These are phyloP conservation scores for Zootoca vivipara DNA, from an alignment of 2,113 vertebrate genomes.

Conservation along the genomic window DNA sequence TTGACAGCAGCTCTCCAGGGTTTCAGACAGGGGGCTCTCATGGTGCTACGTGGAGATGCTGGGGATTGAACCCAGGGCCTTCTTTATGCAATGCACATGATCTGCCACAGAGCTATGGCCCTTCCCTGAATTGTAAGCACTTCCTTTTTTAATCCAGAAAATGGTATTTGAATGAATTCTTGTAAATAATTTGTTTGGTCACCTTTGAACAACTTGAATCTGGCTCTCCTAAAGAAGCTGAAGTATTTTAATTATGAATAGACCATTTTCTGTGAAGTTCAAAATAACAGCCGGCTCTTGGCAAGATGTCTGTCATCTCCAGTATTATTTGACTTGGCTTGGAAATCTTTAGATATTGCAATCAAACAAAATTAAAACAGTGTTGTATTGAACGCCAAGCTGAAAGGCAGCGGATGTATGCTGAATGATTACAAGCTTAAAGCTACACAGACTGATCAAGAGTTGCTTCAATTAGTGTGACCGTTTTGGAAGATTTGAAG, in stretches of 20 bases:
- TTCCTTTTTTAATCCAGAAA: not conserved
- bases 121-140: not conserved
- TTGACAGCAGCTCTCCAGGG: too few relatives aligned
- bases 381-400: not conserved
- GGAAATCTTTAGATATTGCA: slow-evolving; percentile 10
- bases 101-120: too few relatives aligned
- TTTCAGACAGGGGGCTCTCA: too few relatives aligned
- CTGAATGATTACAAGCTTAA: slow-evolving; percentile 12
- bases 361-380: slow-evolving; percentile 28
- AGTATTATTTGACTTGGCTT: slow-evolving; percentile 13
- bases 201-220: slow-evolving; percentile 4
- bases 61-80: too few relatives aligned
- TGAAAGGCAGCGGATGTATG: not conserved
- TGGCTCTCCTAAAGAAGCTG: not conserved
- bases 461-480: slow-evolving; percentile 18
- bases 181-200: slow-evolving; percentile 15
- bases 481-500: not conserved
- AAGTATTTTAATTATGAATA: slow-evolving; percentile 14
- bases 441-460: slow-evolving; percentile 4
- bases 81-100: too few relatives aligned
- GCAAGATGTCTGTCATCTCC: not conserved
- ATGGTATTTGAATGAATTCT: not conserved
- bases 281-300: not conserved
- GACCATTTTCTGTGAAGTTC: slow-evolving; percentile 6
- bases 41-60: too few relatives aligned